Conservation (phyloP, 1,140 invertebrate genomes). For the Drosophila lini region DNA sequence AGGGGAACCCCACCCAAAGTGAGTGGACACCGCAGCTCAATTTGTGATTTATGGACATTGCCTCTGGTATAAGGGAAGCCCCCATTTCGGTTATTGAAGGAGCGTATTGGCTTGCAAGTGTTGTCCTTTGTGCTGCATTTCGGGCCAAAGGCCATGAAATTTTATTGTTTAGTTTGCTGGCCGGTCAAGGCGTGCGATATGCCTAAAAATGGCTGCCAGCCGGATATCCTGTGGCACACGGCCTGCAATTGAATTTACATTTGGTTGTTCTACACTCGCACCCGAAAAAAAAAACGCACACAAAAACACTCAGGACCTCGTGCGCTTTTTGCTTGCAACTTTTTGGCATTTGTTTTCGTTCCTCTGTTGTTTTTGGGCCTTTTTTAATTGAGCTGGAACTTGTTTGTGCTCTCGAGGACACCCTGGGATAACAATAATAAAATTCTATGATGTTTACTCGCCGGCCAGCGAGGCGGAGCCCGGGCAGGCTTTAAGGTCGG, state of each 20-base stretch:
- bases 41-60: slow-evolving; percentile 70
- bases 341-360: slow-evolving; percentile 66
- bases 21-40: slow-evolving; percentile 65
- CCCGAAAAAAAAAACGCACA: slow-evolving; percentile 25
- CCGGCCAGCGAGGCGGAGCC: slow-evolving; percentile 4
- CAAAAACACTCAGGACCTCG: slow-evolving; percentile 43
- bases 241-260: slow-evolving; percentile 80
- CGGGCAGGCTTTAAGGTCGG: slow-evolving; percentile 24
- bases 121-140: slow-evolving; percentile 48
- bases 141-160: slow-evolving; percentile 56
- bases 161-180: slow-evolving; percentile 73
- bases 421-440: slow-evolving; percentile 58
- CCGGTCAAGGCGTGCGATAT: slow-evolving; percentile 70
- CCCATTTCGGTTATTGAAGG: slow-evolving; percentile 25
- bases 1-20: not conserved
- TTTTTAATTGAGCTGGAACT: slow-evolving; percentile 64
- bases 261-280: slow-evolving; percentile 49
- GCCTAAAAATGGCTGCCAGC: slow-evolving; percentile 72
- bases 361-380: slow-evolving; percentile 40
- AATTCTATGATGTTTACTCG: slow-evolving; percentile 63
- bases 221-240: slow-evolving; percentile 71
- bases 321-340: slow-evolving; percentile 61
- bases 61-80: slow-evolving; percentile 14
- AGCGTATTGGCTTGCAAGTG: slow-evolving; percentile 51
- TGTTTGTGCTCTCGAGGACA: slow-evolving; percentile 29